Evolutionary conservation across 2,888 invertebrate genomes (phyloP).

Genomic region (Nomada lathburiana): DNA sequence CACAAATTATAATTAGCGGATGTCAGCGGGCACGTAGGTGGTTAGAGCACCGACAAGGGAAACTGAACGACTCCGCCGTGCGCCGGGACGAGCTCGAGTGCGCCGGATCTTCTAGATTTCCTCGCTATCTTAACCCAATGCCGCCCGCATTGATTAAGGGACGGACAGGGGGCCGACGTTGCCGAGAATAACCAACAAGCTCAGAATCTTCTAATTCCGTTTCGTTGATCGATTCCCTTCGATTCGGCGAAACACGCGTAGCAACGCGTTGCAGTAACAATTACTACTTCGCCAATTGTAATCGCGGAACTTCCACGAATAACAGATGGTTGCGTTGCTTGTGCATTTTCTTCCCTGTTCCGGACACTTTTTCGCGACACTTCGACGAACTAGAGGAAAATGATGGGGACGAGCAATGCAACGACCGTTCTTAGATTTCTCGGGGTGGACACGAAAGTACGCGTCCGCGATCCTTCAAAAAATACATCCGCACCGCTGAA

Average conservation of each 20-base stretch:
- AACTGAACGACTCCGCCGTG: conserved; percentile 13
- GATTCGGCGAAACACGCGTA: background rate
- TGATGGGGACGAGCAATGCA: background rate
- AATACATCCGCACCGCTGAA: no score
- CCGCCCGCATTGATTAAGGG: conserved; percentile 29
- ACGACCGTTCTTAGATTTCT: background rate
- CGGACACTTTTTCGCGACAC: background rate
- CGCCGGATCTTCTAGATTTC: conserved; percentile 31
- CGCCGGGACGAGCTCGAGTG: background rate
- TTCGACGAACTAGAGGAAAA: background rate
- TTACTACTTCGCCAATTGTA: no score
- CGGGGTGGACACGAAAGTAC: background rate
- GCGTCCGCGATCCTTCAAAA: background rate
- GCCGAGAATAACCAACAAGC: background rate
- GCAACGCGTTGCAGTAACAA: no score
- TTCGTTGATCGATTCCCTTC: background rate
- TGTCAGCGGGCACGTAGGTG: conserved; percentile 66
- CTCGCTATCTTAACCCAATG: conserved; percentile 17
- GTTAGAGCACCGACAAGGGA: conserved; percentile 56
- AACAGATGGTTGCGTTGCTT: background rate
- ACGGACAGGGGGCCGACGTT: background rate
- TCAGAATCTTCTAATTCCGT: background rate
- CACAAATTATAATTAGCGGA: conserved; percentile 75
- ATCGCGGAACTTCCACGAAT: background rate
- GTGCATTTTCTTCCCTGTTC: background rate